phyloP scores from a whole-genome alignment of 2,113 vertebrate genomes.

The Melanocharis versteri region DNA sequence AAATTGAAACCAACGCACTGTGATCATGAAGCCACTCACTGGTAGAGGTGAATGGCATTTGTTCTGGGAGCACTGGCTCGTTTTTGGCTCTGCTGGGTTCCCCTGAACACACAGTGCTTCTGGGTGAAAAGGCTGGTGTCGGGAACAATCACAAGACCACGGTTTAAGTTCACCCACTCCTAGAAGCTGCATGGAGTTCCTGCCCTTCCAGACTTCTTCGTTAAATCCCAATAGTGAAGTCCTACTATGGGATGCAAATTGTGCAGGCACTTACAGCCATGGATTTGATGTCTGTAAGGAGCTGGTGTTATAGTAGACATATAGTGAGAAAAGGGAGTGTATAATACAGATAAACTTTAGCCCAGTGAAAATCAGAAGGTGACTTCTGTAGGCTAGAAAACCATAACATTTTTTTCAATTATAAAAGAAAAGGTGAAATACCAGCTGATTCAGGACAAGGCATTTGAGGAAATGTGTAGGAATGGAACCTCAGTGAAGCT shows the following conservation, averaged over 20 bases:
- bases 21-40: neutral
- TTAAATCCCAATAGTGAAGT: neutral
- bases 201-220: neutral
- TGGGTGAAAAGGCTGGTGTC: neutral
- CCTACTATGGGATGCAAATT: neutral
- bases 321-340: neutral
- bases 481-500: neutral
- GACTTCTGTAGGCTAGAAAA: neutral
- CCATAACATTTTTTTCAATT: neutral
- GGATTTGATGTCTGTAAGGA: neutral
- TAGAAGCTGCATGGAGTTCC: neutral
- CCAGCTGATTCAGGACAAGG: neutral
- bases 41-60: neutral
- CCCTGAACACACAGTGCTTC: neutral
- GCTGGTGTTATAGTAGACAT: neutral
- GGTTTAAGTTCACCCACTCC: neutral
- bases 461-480: neutral
- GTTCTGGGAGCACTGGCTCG: neutral
- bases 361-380: neutral
- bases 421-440: neutral
- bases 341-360: neutral
- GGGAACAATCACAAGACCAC: neutral
- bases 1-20: fast-evolving
- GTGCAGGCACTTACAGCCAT: neutral
- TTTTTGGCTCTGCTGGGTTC: neutral